These are phyloP conservation scores for Epistrophe eligans DNA, from an alignment of 2,888 invertebrate species.

Conservation along the genomic window DNA sequence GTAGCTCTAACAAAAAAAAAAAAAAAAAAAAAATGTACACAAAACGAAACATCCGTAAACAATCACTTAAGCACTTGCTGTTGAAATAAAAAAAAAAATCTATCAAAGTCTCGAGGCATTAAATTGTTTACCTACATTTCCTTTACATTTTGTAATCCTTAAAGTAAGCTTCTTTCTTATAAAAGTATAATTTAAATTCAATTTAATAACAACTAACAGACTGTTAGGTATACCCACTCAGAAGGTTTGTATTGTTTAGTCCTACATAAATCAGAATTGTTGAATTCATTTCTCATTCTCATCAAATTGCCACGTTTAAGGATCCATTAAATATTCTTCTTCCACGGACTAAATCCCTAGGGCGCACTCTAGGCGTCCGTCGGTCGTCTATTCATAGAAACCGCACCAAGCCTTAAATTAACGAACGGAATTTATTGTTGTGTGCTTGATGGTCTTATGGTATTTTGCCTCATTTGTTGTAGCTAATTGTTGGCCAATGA, in stretches of 20 bases:
- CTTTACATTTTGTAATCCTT: slow-evolving; percentile 21
- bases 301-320: slow-evolving; percentile 29
- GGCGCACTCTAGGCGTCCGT: not conserved
- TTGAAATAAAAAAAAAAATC: not conserved
- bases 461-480: slow-evolving; percentile 32
- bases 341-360: not conserved
- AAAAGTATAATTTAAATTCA: slow-evolving; percentile 11
- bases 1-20: not conserved
- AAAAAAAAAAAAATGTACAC: not conserved
- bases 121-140: slow-evolving; percentile 24
- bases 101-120: not conserved
- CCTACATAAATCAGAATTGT: slow-evolving; percentile 1
- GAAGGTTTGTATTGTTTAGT: no score
- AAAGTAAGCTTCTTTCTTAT: slow-evolving; percentile 17
- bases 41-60: not conserved
- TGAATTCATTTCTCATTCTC: slow-evolving; percentile 32
- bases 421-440: slow-evolving; percentile 23
- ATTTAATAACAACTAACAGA: not conserved
- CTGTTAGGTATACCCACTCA: no score
- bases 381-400: not conserved
- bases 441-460: slow-evolving; percentile 1
- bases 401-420: slow-evolving; percentile 3
- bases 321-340: slow-evolving; percentile 21
- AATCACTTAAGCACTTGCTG: slow-evolving; percentile 8
- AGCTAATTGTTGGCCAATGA: slow-evolving; percentile 41